Evolutionary conservation across 2,797 vertebrate species (phyloP), one percentile per base, ranked within the genome.

Genomic region (Limosa lapponica): DNA sequence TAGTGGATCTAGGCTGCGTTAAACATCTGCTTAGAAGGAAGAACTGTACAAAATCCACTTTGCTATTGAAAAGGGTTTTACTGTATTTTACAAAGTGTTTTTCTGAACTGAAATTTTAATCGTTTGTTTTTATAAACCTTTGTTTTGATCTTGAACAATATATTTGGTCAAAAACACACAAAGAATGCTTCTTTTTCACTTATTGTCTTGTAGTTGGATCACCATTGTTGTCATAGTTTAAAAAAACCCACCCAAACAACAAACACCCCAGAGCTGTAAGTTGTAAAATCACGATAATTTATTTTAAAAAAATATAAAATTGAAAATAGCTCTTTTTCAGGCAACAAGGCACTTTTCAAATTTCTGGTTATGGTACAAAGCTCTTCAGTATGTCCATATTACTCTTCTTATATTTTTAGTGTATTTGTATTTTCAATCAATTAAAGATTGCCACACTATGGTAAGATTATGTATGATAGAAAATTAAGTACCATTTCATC

Each of bases 61-160:
- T 77, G 82, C 49, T 88, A 92, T 84, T 91, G 80, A 62, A 84
- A 93, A 87, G 43, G 51, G 28, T 43, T 90, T 94, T 78, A 58
- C 11, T 96, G 94, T 96, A 89, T 84, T 96, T 96, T 95, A 88
- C 52, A 18, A 75, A 86, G 55, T 91, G 87, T 72, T 92, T 96
- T 94, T 89, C 86, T 86, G 87, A 95, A 91, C 86, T 96, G 93
- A 93, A 89, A 27, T 95, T 92, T 93, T 48, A 78, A n/a, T 87
- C 1, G 6, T 82, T 95, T 94, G 89, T 81, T 95, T 96, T 96
- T 90, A 93, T 93, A 93, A 93, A 55, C 36, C 82, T 94, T 85
- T 94, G 92, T 64, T 93, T 90, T 71, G 78, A 65, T 89, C 82
- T 93, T 54, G 64, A 65, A 90, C 87, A 87, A 88, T 95, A 95